Evolutionary conservation across 1,140 invertebrate species (phyloP), one percentile per base, ranked within the genome.

Genomic region (Globodera ellingtonae): DNA sequence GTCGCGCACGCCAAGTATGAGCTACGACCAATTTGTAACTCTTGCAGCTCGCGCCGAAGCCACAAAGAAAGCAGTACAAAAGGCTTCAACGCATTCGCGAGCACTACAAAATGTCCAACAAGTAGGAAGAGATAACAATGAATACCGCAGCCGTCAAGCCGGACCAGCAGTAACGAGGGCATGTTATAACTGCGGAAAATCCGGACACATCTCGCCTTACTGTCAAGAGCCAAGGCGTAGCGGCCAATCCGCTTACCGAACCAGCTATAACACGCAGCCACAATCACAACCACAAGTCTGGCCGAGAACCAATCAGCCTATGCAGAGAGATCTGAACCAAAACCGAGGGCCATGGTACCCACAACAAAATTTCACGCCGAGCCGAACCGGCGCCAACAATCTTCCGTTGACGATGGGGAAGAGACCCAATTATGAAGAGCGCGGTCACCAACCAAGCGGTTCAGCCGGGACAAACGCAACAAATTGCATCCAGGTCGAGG

Each of bases 1-100:
- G 35, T 46, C 72, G 4, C 35, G 72, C 1, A 73, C 10, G 0
- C 72, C 72, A 8, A 10, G 9, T 10, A 73, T 73, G 72, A 56
- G 50, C 59, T 73, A 9, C 4, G 72, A 73, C 13, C 59, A 50
- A 8, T 73, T 73, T 35, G 59, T 73, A 21, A 59, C 72, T 24
- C 7, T 73, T 5, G 72, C 72, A 50, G 21, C 72, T 21, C n/a
- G 72, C 9, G 72, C 72, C 24, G 72, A 73, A 48, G 21, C 72
- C 1, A 59, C 72, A 48, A 73, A 73, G 21, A 21, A 21, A 8
- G 59, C 59, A 18, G 59, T 56, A 1, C 44, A 73, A 21, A 73
- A 10, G 24, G 1, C 24, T 24, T 24, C 24, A 24, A 24, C 24
- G 1, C 24, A 24, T 24, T 24, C 24, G 24, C 24, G 24, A 0